phyloP scores from a whole-genome alignment of 2,888 invertebrate genomes.

The Cheilosia vernalis region DNA sequence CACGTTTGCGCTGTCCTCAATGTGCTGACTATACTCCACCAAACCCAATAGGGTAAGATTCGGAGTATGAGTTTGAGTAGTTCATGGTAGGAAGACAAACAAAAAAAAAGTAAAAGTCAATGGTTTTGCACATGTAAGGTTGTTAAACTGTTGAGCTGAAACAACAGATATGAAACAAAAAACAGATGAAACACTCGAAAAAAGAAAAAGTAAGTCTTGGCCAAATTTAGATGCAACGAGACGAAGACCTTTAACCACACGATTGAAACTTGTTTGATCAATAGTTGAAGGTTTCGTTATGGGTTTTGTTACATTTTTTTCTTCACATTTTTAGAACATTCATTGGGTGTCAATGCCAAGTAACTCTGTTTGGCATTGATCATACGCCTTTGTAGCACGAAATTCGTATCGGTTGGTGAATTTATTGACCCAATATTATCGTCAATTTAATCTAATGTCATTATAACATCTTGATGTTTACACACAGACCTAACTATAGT shows the following conservation, averaged over 20 bases:
- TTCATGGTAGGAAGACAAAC: not conserved
- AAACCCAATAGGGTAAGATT: constrained; percentile 10
- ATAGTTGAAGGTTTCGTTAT: constrained; percentile 21
- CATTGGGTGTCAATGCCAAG: too few species aligned
- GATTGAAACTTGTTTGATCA: constrained; percentile 45
- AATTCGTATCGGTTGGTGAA: too few species aligned
- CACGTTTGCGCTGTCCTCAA: not conserved
- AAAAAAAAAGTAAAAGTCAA: constrained; percentile 53
- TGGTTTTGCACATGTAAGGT: constrained; percentile 53
- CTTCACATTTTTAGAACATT: not conserved
- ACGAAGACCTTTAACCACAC: constrained; percentile 27
- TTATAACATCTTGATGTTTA: too few species aligned
- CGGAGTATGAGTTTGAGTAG: not conserved
- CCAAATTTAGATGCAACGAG: constrained; percentile 21
- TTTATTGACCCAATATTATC: too few species aligned
- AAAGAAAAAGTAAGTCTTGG: constrained; percentile 39
- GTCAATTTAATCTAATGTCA: too few species aligned
- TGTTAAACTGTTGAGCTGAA: constrained; percentile 41
- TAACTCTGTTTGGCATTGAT: too few species aligned
- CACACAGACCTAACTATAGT: too few species aligned
- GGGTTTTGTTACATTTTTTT: not conserved
- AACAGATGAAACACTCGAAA: constrained; percentile 14
- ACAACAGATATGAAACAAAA: not conserved
- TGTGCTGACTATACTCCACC: constrained; percentile 1
- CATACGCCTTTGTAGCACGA: too few species aligned